Evolutionary conservation across 2,888 invertebrate species (phyloP).

Genomic region (Acronicta leporina): DNA sequence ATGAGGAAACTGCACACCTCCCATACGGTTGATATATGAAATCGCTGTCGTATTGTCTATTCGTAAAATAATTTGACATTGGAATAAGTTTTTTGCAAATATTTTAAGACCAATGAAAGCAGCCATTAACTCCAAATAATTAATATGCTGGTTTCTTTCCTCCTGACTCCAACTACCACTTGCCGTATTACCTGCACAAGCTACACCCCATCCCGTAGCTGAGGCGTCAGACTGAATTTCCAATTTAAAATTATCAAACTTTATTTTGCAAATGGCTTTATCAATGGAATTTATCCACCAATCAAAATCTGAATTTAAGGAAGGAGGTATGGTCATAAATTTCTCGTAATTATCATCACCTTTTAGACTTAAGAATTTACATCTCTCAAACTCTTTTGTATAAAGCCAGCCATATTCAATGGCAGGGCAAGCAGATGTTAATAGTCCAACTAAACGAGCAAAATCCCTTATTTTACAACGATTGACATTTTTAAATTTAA

Average conservation of each 20-base stretch:
- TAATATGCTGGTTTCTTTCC: slow-evolving; percentile 14
- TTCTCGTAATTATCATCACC: neutral
- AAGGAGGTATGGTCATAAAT: neutral
- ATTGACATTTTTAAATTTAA: neutral
- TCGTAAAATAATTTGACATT: neutral
- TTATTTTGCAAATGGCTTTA: neutral
- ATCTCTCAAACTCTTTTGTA: slow-evolving; percentile 5
- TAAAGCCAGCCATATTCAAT: slow-evolving; percentile 6
- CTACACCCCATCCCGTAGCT: slow-evolving; percentile 20
- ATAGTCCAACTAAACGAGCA: slow-evolving; percentile 8
- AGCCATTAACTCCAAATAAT: slow-evolving; percentile 14
- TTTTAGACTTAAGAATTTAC: slow-evolving; percentile 3
- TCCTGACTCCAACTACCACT: slow-evolving; percentile 13
- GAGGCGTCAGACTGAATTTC: slow-evolving; percentile 27
- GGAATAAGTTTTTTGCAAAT: neutral
- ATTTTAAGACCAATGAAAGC: slow-evolving; percentile 12
- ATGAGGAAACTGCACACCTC: slow-evolving; percentile 8
- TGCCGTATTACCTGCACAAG: slow-evolving; percentile 3
- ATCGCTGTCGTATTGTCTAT: slow-evolving; percentile 4
- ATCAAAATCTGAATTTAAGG: slow-evolving; percentile 1
- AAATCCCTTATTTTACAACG: slow-evolving; percentile 10
- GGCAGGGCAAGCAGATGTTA: slow-evolving; percentile 5
- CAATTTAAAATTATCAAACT: neutral
- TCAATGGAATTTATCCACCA: slow-evolving; percentile 6
- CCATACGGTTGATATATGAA: neutral